A percentile compares a stretch with the other conserved stretches of the same genome.
phyloP scores from a whole-genome alignment of 2,888 invertebrate genomes.

The Pristionchus entomophagus region DNA sequence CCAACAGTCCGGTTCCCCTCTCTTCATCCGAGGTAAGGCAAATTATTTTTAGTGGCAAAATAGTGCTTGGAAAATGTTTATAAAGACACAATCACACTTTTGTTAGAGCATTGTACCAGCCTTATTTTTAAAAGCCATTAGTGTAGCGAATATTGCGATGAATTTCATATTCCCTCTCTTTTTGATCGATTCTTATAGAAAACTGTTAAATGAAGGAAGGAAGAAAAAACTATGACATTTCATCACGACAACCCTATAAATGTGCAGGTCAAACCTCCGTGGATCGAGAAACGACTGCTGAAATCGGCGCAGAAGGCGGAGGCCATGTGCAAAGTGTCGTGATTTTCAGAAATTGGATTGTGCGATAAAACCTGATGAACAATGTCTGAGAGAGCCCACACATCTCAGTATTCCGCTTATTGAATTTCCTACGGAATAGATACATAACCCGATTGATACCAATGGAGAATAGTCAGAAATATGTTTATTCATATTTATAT shows the following conservation, averaged over 20 bases:
- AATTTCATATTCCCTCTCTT: not conserved
- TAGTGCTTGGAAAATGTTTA: too few species aligned
- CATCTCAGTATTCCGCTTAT: too few species aligned
- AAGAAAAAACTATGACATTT: not conserved
- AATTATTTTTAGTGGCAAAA: too few species aligned
- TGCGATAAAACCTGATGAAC: not conserved
- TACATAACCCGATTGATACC: too few species aligned
- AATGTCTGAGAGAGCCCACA: too few species aligned
- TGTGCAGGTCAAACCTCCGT: not conserved
- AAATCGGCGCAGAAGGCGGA: slow-evolving; percentile 27
- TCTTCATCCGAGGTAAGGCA: slow-evolving; percentile 1
- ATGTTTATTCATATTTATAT: too few species aligned
- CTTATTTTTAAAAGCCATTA: not conserved
- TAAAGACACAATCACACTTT: too few species aligned
- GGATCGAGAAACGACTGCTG: slow-evolving; percentile 2
- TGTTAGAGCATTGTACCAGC: not conserved
- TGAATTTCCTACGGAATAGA: too few species aligned
- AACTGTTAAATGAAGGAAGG: not conserved
- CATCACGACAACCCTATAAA: too few species aligned
- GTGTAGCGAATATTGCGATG: not conserved
- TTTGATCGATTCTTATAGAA: not conserved
- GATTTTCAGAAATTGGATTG: not conserved
- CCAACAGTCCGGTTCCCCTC: not conserved
- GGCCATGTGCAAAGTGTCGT: slow-evolving; percentile 2
- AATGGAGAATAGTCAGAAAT: too few species aligned